Base-by-base conservation (phyloP, 2,113 vertebrate genomes). In the Tragelaphus imberbis region DNA sequence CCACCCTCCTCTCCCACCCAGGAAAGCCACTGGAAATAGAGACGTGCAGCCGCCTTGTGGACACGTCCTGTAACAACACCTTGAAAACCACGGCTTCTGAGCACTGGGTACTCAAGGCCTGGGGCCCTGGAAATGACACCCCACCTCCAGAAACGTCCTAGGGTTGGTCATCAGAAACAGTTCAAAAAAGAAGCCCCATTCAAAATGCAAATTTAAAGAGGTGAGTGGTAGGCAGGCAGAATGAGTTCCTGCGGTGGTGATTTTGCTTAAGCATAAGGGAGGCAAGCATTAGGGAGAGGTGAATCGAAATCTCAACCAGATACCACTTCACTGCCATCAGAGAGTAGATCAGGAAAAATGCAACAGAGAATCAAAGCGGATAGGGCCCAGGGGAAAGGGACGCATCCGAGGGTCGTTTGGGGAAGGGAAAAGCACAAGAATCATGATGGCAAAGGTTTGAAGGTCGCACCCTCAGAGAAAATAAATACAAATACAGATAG, bases 351-450 rank as follows among this genome's bases (percentile, higher is more conserved):
- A 63, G 59, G 28, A 7, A 63, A 61, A 30, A 30, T 1, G 12
- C 2, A 13, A 75, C 36, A 25, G 68, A 40, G 36, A 5, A 25
- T 25, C 68, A 30, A 63, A 7, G 59, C 0, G n/a, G 19, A 75
- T 12, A 75, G 68, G 36, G 5, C 68, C 21, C 0, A 0, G n/a
- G 21, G 68, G 11, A 13, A 40, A 40, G 21, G n/a, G 36, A 23
- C 36, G 7, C 1, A 1, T 75, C 36, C 2, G 5, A 23, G 0
- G 10, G 10, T 75, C 9, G 5, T 75, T 23, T 40, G 36, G 36
- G 36, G 36, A 75, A 40, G 11, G 68, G n/a, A n/a, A n/a, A n/a
- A n/a, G n/a, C n/a, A n/a, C n/a, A n/a, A n/a, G n/a, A n/a, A n/a
- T n/a, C n/a, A n/a, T n/a, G n/a, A n/a, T n/a, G n/a, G n/a, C n/a